phyloP scores from a whole-genome alignment of 2,888 invertebrate genomes.

The Dascillus cervinus region DNA sequence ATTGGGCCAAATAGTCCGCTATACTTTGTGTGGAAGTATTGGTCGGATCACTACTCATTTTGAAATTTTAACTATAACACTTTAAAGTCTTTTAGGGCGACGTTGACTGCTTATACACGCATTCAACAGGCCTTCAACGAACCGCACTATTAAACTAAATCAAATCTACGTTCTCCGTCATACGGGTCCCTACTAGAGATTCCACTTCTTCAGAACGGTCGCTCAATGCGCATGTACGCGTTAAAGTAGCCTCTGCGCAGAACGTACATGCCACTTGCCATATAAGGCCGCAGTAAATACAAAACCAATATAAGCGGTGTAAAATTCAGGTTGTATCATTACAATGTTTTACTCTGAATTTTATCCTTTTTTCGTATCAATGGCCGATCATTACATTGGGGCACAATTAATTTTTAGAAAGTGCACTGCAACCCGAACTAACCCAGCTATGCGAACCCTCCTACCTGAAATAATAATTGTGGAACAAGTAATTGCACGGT shows the following conservation, averaged over 20 bases:
- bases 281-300: constrained; percentile 14
- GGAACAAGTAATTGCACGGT: too few species aligned
- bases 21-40: constrained; percentile 80
- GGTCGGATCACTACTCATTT: constrained; percentile 43
- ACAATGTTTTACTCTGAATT: too few species aligned
- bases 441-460: too few species aligned
- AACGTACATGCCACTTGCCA: constrained; percentile 12
- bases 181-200: constrained; percentile 12
- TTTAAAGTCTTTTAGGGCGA: constrained; percentile 3
- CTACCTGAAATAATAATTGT: too few species aligned
- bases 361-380: constrained; percentile 10
- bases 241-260: constrained; percentile 10
- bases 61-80: constrained; percentile 16
- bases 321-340: too few species aligned
- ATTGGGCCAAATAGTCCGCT: constrained; percentile 99
- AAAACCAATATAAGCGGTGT: too few species aligned
- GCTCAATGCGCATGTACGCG: constrained; percentile 9
- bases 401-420: too few species aligned
- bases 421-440: too few species aligned
- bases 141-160: constrained; percentile 7
- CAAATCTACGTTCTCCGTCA: too few species aligned
- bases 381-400: too few species aligned
- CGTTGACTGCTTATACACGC: constrained; percentile 10
- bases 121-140: constrained; percentile 14
- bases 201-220: constrained; percentile 5